These are phyloP conservation scores for Python bivittatus DNA, from an alignment of 2,113 vertebrate species.

Conservation along the genomic window DNA sequence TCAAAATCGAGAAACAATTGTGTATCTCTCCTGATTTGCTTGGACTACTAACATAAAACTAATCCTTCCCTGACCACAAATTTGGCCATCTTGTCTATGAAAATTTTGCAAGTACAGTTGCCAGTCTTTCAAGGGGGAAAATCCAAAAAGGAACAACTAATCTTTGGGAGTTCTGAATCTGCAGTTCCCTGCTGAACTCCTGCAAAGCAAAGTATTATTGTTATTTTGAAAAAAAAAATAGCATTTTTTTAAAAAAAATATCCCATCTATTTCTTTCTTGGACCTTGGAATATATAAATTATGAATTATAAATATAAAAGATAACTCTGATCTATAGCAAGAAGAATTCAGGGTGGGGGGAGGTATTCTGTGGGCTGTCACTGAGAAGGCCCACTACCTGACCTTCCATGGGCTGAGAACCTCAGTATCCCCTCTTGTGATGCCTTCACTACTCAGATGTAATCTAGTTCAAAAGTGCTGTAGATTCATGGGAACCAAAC, in stretches of 20 bases:
- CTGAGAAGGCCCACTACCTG: background rate
- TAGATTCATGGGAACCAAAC: background rate
- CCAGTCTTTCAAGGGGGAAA: background rate
- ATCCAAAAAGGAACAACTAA: background rate
- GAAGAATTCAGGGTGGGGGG: background rate
- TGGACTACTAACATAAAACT: background rate
- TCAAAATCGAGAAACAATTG: background rate
- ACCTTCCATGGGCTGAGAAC: background rate
- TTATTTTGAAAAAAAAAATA: background rate
- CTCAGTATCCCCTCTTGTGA: background rate
- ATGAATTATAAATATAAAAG: background rate
- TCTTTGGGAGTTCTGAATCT: background rate
- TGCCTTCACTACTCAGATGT: background rate
- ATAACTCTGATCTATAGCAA: background rate
- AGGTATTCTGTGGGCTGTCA: background rate
- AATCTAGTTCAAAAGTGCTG: background rate
- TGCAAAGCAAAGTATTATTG: background rate
- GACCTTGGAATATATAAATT: background rate
- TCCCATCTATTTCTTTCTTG: background rate
- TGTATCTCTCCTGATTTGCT: background rate
- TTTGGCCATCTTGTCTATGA: background rate
- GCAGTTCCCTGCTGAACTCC: background rate
- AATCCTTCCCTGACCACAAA: background rate
- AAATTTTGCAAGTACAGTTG: background rate
- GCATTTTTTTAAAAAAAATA: background rate